These are phyloP conservation scores for Morone saxatilis DNA, from an alignment of 2,113 vertebrate genomes.

Conservation along the genomic window DNA sequence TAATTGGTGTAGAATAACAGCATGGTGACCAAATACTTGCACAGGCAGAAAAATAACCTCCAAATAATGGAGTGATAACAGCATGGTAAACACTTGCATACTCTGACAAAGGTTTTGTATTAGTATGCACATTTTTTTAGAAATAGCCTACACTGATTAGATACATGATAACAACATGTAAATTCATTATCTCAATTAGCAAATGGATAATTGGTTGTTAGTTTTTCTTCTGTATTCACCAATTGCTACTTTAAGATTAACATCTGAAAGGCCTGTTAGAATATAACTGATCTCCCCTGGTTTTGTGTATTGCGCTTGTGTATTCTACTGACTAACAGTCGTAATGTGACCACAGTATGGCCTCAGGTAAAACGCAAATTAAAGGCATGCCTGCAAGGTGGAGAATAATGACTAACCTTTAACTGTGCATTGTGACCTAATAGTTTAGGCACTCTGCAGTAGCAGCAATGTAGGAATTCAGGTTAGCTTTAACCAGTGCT, in stretches of 20 bases:
- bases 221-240: slow-evolving; percentile 52
- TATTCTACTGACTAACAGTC: slow-evolving; percentile 77
- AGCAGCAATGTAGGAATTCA: slow-evolving; percentile 29
- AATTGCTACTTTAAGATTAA: slow-evolving; percentile 84
- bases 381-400: slow-evolving; percentile 65
- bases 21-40: slow-evolving; percentile 3
- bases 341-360: slow-evolving; percentile 36
- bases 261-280: slow-evolving; percentile 85
- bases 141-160: neutral
- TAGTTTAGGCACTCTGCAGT: slow-evolving; percentile 12
- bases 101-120: neutral
- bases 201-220: slow-evolving; percentile 66
- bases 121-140: neutral
- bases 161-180: slow-evolving; percentile 11
- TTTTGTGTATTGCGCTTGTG: slow-evolving; percentile 84
- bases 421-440: slow-evolving; percentile 61
- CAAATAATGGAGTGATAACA: neutral
- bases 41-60: neutral
- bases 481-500: neutral
- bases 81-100: slow-evolving; percentile 3
- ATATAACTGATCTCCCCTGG: slow-evolving; percentile 70
- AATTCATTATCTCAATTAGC: slow-evolving; percentile 39
- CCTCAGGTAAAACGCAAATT: slow-evolving; percentile 74
- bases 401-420: slow-evolving; percentile 59
- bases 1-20: neutral